Evolutionary conservation across 2,888 invertebrate genomes (phyloP).

Genomic region (Tipula confusa): DNA sequence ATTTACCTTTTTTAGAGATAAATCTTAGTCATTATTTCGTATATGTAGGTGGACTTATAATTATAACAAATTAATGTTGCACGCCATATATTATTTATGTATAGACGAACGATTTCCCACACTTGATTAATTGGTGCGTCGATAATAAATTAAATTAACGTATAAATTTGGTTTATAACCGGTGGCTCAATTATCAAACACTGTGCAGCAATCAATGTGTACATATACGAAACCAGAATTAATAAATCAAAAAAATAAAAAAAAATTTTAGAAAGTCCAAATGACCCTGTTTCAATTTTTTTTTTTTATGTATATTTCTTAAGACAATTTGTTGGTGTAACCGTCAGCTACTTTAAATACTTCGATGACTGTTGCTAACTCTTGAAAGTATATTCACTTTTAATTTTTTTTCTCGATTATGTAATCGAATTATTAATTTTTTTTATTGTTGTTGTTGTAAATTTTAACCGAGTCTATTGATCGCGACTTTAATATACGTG

Average conservation of each 20-base stretch:
- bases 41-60: not conserved
- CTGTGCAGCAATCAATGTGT: not conserved
- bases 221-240: not conserved
- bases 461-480: not conserved
- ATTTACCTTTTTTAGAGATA: not conserved
- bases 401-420: not conserved
- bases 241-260: not conserved
- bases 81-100: not conserved
- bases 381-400: slow-evolving; percentile 20
- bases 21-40: not conserved
- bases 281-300: slow-evolving; percentile 16
- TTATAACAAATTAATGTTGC: not conserved
- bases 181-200: not conserved
- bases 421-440: not conserved
- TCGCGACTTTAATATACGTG: not conserved
- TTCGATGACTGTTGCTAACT: slow-evolving; percentile 20
- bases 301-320: not conserved
- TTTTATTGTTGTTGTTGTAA: no score
- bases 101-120: not conserved
- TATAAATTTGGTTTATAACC: not conserved
- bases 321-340: slow-evolving; percentile 14
- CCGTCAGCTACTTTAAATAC: slow-evolving; percentile 20
- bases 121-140: slow-evolving; percentile 15
- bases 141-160: not conserved
- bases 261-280: slow-evolving; percentile 15